These are phyloP conservation scores for Trichacis sp. DNA, from an alignment of 2,888 invertebrate species.

Conservation along the genomic window DNA sequence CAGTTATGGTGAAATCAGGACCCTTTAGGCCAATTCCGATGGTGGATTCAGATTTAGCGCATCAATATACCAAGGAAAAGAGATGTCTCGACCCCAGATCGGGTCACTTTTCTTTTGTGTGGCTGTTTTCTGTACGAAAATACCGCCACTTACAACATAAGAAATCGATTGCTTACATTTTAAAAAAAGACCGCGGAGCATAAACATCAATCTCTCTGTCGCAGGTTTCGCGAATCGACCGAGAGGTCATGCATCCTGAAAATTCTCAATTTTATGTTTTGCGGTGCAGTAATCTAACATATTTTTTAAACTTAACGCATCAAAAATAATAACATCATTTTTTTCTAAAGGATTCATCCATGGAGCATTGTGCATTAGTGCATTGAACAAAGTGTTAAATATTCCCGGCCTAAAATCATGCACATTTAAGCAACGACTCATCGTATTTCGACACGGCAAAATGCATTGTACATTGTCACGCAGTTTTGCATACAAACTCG, in stretches of 20 bases:
- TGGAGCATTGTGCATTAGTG: not conserved
- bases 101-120: too few species aligned
- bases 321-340: constrained; percentile 9
- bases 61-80: too few species aligned
- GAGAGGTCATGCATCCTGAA: constrained; percentile 1
- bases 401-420: not conserved
- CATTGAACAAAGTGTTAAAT: not conserved
- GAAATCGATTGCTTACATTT: constrained; percentile 12
- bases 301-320: constrained; percentile 13
- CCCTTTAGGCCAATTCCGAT: too few species aligned
- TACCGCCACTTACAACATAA: constrained; percentile 2
- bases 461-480: not conserved
- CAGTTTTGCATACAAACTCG: not conserved
- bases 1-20: too few species aligned
- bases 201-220: constrained; percentile 3
- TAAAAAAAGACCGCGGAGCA: constrained; percentile 5
- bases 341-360: constrained; percentile 1
- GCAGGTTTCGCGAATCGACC: not conserved
- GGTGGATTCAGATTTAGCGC: too few species aligned
- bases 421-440: not conserved
- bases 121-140: too few species aligned
- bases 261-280: constrained; percentile 8
- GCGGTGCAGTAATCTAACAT: not conserved
- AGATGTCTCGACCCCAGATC: too few species aligned
- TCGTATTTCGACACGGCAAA: not conserved